Conservation (phyloP, 2,888 invertebrate genomes). For the Merodon equestris region DNA sequence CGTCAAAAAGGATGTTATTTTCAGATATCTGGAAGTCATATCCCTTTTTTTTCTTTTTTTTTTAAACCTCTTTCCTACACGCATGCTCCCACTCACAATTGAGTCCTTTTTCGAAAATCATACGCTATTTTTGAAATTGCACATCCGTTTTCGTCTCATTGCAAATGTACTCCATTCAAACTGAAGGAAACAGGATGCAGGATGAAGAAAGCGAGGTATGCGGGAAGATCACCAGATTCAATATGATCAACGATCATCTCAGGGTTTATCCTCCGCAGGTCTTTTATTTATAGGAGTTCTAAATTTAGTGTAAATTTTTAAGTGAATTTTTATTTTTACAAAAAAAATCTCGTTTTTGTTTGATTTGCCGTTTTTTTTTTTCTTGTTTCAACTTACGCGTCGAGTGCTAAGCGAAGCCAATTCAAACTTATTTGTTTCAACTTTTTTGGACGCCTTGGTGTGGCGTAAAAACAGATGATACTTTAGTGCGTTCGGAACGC, state of each 20-base stretch:
- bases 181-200: too few relatives aligned
- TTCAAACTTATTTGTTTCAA: constrained; percentile 38
- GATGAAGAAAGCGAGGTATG: too few relatives aligned
- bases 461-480: constrained; percentile 38
- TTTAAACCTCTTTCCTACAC: constrained; percentile 1
- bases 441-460: constrained; percentile 7
- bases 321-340: constrained; percentile 67
- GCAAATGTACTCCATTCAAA: too few relatives aligned
- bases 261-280: constrained; percentile 54
- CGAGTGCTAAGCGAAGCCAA: too few relatives aligned
- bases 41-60: constrained; percentile 7
- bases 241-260: constrained; percentile 55
- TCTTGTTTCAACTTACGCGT: too few relatives aligned
- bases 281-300: constrained; percentile 67
- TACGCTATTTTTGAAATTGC: too few relatives aligned
- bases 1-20: constrained; percentile 64
- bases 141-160: too few relatives aligned
- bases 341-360: constrained; percentile 39
- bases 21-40: constrained; percentile 47
- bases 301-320: constrained; percentile 66
- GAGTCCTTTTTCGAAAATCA: constrained; percentile 44
- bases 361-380: too few relatives aligned
- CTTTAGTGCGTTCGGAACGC: constrained; percentile 50
- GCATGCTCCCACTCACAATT: constrained; percentile 53
- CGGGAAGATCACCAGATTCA: constrained; percentile 13